Base-by-base conservation (phyloP, 2,797 vertebrate genomes). In the Acomys russatus region DNA sequence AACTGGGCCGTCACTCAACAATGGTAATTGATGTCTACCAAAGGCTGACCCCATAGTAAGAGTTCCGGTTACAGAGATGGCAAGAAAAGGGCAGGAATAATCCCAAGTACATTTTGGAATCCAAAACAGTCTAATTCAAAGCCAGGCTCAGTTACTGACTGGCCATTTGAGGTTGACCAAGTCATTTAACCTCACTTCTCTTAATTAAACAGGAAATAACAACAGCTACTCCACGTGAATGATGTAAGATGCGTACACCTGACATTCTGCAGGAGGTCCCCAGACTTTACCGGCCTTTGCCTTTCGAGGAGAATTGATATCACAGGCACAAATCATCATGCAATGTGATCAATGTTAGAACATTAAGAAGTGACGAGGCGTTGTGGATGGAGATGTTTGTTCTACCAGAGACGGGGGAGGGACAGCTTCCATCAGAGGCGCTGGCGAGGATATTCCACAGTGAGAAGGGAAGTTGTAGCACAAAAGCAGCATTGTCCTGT, bases 171-270 rank as follows among this genome's bases (percentile, higher is more conserved):
- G n/a, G 61, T 68, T 83, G 63, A 90, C 51, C 33, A 82, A 66
- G 68, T 76, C 80, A 90, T 74, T 94, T 91, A 96, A 90, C 61
- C 87, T 74, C 30, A 1, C 3, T 71, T 90, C 94, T 68, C 64
- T 85, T 88, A n/a, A 28, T 64, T 66, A 88, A 94, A 70, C 25
- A 64, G 49, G 51, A 38, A 76, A 54, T 90, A 85, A 89, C 1
- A 56, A 35, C 17, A 51, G 18, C 33, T 25, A n/a, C 38, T 80
- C 73, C 49, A 9, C 38, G 54, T 3, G 49, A 70, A 38, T 73
- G n/a, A 76, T 0, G 1, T 49, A 35, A 90, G 25, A 88, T 83
- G 11, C 71, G 49, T 12, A 10, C 9, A 2, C 35, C 78, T 35
- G 59, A 22, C 44, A 64, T 23, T 17, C 18, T 56, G 44, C 30